phyloP scores from a whole-genome alignment of 2,113 vertebrate species.

The Girardinichthys multiradiatus region DNA sequence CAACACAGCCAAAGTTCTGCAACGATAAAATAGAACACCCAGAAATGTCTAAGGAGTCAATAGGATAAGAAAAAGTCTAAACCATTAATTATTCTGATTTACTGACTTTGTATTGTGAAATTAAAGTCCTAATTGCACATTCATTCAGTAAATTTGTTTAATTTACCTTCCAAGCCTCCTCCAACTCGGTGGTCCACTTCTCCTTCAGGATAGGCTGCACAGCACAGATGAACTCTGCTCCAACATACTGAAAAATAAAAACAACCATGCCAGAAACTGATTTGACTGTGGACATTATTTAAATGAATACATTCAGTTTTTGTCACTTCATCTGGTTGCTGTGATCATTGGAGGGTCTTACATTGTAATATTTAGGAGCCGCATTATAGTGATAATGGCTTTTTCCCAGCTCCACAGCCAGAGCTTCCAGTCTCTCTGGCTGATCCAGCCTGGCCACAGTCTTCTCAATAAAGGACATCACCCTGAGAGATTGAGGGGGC shows the following conservation, averaged over 20 bases:
- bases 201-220: slow-evolving; percentile 82
- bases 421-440: slow-evolving; percentile 75
- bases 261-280: background rate
- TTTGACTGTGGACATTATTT: too few relatives aligned
- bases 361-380: slow-evolving; percentile 80
- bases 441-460: slow-evolving; percentile 82
- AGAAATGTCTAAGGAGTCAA: too few relatives aligned
- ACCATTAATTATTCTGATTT: background rate
- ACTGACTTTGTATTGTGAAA: background rate
- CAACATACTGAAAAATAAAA: slow-evolving; percentile 78
- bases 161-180: slow-evolving; percentile 82
- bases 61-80: background rate
- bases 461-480: slow-evolving; percentile 87
- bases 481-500: slow-evolving; percentile 71
- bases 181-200: slow-evolving; percentile 79
- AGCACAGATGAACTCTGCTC: slow-evolving; percentile 81
- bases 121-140: background rate
- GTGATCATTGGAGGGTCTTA: slow-evolving; percentile 54
- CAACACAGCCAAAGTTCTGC: too few relatives aligned
- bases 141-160: background rate
- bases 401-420: slow-evolving; percentile 82
- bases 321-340: background rate
- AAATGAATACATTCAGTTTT: background rate
- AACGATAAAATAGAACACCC: too few relatives aligned
- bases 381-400: slow-evolving; percentile 83